Conservation (phyloP, 2,797 vertebrate genomes). For the Acridotheres tristis region DNA sequence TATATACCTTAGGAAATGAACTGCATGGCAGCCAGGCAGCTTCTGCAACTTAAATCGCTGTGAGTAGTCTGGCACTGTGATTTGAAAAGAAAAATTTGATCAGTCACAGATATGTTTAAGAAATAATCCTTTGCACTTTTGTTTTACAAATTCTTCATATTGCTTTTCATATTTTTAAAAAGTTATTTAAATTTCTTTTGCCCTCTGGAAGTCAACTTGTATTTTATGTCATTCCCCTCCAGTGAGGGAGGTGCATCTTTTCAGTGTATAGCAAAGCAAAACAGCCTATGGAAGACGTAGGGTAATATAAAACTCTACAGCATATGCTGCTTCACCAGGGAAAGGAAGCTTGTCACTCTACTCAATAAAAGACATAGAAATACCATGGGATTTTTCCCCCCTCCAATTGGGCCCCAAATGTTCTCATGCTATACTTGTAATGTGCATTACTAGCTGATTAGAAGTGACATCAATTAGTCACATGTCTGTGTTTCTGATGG, state of each 20-base stretch:
- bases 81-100: background rate
- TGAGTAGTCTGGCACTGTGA: background rate
- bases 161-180: background rate
- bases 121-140: background rate
- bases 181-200: background rate
- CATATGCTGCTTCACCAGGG: conserved; percentile 38
- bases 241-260: background rate
- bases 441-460: conserved; percentile 72
- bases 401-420: conserved; percentile 57
- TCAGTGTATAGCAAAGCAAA: conserved; percentile 9
- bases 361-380: conserved; percentile 57
- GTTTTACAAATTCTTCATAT: background rate
- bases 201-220: background rate
- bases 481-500: conserved; percentile 77
- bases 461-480: conserved; percentile 80
- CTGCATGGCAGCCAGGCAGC: background rate
- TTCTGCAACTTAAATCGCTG: background rate
- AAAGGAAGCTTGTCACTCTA: conserved; percentile 55
- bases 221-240: background rate
- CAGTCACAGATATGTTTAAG: background rate
- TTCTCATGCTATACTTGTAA: conserved; percentile 63
- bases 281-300: background rate
- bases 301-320: conserved; percentile 47
- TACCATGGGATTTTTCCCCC: conserved; percentile 41
- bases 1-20: background rate